phyloP scores from a whole-genome alignment of 64 coral and sea anemone genomes.

The Cladopsammia gracilis region DNA sequence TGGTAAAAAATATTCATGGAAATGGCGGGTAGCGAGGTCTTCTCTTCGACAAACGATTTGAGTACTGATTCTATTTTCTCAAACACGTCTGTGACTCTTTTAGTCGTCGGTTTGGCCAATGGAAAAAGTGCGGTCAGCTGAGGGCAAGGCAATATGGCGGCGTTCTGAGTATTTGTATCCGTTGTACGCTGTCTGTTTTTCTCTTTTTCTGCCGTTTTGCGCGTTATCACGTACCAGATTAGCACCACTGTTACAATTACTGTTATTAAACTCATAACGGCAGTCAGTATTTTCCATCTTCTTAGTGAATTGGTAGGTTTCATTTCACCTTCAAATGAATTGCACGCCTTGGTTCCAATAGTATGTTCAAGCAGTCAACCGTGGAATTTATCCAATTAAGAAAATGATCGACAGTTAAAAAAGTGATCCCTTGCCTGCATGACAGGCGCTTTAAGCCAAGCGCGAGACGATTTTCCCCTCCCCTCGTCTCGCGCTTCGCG shows the following conservation, averaged over 20 bases:
- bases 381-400: too few species aligned
- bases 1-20: neutral
- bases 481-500: too few species aligned
- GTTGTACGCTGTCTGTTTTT: neutral
- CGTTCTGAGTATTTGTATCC: neutral
- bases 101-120: slow-evolving; percentile 30
- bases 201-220: neutral
- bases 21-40: neutral
- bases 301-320: neutral
- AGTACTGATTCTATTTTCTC: neutral
- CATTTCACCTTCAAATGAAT: neutral
- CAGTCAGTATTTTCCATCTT: neutral
- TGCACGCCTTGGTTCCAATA: too few species aligned
- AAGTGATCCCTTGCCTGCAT: too few species aligned
- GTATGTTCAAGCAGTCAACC: too few species aligned
- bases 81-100: slow-evolving; percentile 27
- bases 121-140: slow-evolving; percentile 27
- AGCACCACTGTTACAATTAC: neutral
- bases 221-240: slow-evolving; percentile 1
- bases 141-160: slow-evolving; percentile 14
- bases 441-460: too few species aligned
- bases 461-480: too few species aligned
- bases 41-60: neutral
- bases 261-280: neutral
- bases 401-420: too few species aligned